These are phyloP conservation scores for Triplophysa bombifrons DNA, from an alignment of 2,797 vertebrate genomes.

Conservation along the genomic window DNA sequence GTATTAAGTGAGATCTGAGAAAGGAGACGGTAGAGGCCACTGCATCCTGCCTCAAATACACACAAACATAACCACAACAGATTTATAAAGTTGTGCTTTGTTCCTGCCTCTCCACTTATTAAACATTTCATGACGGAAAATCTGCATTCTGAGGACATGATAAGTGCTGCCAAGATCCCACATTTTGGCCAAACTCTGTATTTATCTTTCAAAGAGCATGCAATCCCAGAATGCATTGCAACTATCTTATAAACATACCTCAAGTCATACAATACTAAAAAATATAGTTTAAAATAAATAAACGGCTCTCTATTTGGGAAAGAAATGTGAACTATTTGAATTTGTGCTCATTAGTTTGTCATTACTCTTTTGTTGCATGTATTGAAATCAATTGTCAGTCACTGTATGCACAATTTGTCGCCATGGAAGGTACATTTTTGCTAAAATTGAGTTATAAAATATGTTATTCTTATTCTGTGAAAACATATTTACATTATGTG, in stretches of 20 bases:
- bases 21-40: conserved; percentile 39
- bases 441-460: too few relatives aligned
- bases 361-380: background rate
- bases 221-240: background rate
- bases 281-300: background rate
- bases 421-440: too few relatives aligned
- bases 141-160: background rate
- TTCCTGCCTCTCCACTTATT: conserved; percentile 27
- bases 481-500: too few relatives aligned
- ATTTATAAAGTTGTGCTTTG: conserved; percentile 31
- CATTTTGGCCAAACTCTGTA: background rate
- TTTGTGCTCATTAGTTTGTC: background rate
- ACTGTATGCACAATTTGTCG: background rate
- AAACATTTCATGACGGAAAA: conserved; percentile 21
- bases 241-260: background rate
- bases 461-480: too few relatives aligned
- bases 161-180: background rate
- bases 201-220: background rate
- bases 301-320: too few relatives aligned
- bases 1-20: conserved; percentile 34
- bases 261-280: background rate
- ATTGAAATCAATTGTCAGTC: background rate
- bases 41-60: conserved; percentile 37
- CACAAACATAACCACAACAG: conserved; percentile 27
- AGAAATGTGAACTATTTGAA: background rate